Percentiles rank a stretch among this genome's conserved stretches.
These are phyloP conservation scores for Sylvicola cinctus DNA, from an alignment of 2,888 invertebrate species.

Conservation along the genomic window DNA sequence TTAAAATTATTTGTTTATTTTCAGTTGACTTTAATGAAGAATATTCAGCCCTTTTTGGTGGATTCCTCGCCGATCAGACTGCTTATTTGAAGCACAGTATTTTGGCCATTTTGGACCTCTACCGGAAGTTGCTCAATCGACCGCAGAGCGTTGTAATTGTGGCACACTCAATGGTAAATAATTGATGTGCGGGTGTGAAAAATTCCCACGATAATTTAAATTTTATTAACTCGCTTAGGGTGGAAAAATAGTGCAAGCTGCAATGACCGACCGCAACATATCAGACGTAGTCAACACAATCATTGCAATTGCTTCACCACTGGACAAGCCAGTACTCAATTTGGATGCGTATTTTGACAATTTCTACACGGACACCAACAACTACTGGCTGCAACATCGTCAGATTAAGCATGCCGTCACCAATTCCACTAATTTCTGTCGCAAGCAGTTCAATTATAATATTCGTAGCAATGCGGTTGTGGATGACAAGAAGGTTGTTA, in stretches of 20 bases:
- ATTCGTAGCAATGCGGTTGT: slow-evolving; percentile 4
- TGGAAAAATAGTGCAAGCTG: slow-evolving; percentile 59
- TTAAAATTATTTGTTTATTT: slow-evolving; percentile 8
- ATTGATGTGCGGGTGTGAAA: not conserved
- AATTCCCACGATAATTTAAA: not conserved
- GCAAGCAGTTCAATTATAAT: no score
- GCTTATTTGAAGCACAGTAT: slow-evolving; percentile 50
- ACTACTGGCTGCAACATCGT: slow-evolving; percentile 23
- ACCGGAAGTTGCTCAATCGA: slow-evolving; percentile 28
- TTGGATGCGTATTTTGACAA: slow-evolving; percentile 44
- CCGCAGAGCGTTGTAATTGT: slow-evolving; percentile 54
- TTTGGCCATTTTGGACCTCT: slow-evolving; percentile 50
- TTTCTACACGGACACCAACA: slow-evolving; percentile 33
- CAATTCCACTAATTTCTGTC: slow-evolving; percentile 20
- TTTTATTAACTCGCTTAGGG: slow-evolving; percentile 35
- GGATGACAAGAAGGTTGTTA: slow-evolving; percentile 5
- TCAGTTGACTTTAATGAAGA: slow-evolving; percentile 75
- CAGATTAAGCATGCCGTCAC: slow-evolving; percentile 10
- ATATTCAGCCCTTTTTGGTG: slow-evolving; percentile 70
- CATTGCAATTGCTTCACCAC: slow-evolving; percentile 69
- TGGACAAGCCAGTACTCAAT: slow-evolving; percentile 49
- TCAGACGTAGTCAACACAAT: slow-evolving; percentile 45
- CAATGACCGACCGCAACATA: slow-evolving; percentile 36
- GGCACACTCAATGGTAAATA: slow-evolving; percentile 83
- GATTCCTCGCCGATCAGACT: slow-evolving; percentile 56